phyloP scores from a whole-genome alignment of 2,888 invertebrate genomes.

The Metopia argyrocephala region DNA sequence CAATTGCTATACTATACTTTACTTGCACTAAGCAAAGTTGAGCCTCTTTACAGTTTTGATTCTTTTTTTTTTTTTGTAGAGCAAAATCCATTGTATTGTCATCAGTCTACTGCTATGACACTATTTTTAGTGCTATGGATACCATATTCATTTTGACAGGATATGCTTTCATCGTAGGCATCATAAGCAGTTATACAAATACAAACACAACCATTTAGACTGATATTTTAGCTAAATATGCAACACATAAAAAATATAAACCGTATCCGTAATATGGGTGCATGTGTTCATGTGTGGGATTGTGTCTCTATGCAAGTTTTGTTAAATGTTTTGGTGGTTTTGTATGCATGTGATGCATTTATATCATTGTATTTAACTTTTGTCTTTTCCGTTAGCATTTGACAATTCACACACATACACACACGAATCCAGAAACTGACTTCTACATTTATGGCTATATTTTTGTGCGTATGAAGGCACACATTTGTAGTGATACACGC shows the following conservation, averaged over 20 bases:
- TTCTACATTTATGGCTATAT: not conserved
- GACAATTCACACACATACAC: slow-evolving; percentile 46
- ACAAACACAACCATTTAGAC: not conserved
- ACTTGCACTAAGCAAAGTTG: no score
- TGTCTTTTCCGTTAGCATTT: slow-evolving; percentile 55
- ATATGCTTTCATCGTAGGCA: slow-evolving; percentile 66
- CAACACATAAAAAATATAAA: not conserved
- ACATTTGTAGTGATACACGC: not conserved
- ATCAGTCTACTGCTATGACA: slow-evolving; percentile 63
- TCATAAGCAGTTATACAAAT: not conserved
- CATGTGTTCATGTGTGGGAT: not conserved
- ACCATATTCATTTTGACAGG: slow-evolving; percentile 76
- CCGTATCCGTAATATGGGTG: not conserved
- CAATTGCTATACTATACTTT: no score
- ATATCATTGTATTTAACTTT: slow-evolving; percentile 57
- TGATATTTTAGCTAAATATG: not conserved
- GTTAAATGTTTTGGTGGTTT: slow-evolving; percentile 62
- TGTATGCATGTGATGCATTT: slow-evolving; percentile 59
- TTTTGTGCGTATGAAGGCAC: not conserved
- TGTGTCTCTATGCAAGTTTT: slow-evolving; percentile 14
- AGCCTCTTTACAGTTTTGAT: slow-evolving; percentile 49
- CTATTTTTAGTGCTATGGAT: slow-evolving; percentile 69
- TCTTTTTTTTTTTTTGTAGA: slow-evolving; percentile 45
- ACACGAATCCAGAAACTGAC: not conserved
- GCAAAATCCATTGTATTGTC: slow-evolving; percentile 54